Evolutionary conservation across 2,888 invertebrate species (phyloP).

Genomic region (Oscheius sp.): DNA sequence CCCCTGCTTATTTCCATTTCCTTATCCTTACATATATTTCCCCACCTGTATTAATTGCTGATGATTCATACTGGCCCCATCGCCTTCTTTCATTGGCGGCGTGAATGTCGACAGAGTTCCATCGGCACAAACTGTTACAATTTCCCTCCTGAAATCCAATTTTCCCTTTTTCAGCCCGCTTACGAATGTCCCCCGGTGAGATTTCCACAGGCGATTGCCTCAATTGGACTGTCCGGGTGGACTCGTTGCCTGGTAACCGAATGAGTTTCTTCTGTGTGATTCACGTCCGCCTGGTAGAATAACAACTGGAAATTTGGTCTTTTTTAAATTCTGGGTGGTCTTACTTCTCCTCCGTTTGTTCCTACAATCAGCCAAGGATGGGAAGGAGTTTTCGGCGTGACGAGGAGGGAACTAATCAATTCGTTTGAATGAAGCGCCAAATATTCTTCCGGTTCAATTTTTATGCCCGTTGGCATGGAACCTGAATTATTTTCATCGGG

Average conservation of each 20-base stretch:
- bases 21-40: neutral
- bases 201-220: constrained; percentile 21
- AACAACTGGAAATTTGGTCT: constrained; percentile 5
- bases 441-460: constrained; percentile 21
- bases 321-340: neutral
- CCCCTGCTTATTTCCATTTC: no score
- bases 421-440: constrained; percentile 13
- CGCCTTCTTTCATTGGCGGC: constrained; percentile 16
- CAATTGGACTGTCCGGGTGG: constrained; percentile 10
- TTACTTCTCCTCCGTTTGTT: constrained; percentile 21
- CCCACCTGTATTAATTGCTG: constrained; percentile 31
- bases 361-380: constrained; percentile 27
- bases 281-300: constrained; percentile 26
- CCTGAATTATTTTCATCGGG: constrained; percentile 20
- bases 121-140: constrained; percentile 36
- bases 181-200: constrained; percentile 10
- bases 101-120: constrained; percentile 16
- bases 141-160: constrained; percentile 19
- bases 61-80: neutral
- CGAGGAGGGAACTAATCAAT: constrained; percentile 7
- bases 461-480: constrained; percentile 15
- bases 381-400: neutral
- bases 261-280: constrained; percentile 23
- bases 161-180: neutral
- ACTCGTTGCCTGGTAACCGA: constrained; percentile 7